Percentiles rank a stretch among this genome's conserved stretches.
Evolutionary conservation across 2,888 invertebrate genomes (phyloP).

Genomic region (Notodonta dromedarius): DNA sequence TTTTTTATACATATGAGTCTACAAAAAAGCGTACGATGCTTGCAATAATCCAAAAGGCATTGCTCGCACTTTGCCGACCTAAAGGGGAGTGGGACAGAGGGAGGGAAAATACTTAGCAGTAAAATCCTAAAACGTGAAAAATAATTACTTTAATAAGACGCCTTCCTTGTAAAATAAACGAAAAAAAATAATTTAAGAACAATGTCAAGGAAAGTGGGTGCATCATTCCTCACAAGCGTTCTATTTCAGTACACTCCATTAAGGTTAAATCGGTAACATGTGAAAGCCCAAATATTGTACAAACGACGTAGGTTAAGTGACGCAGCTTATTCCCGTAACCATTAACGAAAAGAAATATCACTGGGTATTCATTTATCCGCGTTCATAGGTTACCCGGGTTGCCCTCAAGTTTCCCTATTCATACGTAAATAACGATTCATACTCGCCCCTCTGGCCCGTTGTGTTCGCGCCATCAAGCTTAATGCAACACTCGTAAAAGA

Average conservation of each 20-base stretch:
- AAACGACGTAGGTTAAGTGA: conserved; percentile 3
- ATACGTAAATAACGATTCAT: conserved; percentile 35
- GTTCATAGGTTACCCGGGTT: conserved; percentile 1
- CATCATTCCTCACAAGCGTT: not conserved
- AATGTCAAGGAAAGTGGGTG: too few species aligned
- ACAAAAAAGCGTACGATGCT: too few species aligned
- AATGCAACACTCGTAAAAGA: conserved; percentile 31
- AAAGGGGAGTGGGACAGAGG: too few species aligned
- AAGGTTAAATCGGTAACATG: not conserved
- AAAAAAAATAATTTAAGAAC: too few species aligned
- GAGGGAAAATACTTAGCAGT: too few species aligned
- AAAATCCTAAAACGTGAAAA: too few species aligned
- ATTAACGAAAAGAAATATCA: conserved; percentile 5
- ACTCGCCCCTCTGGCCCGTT: conserved; percentile 19
- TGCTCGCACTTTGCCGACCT: too few species aligned
- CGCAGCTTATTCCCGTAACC: not conserved
- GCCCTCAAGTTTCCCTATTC: conserved; percentile 10
- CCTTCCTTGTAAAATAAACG: too few species aligned
- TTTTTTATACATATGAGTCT: too few species aligned
- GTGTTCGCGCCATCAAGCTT: conserved; percentile 34
- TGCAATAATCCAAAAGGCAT: too few species aligned
- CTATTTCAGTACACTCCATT: not conserved
- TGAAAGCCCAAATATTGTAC: not conserved
- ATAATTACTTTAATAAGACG: too few species aligned
- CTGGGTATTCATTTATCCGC: conserved; percentile 3